Percentiles rank a stretch among this genome's conserved stretches.
Conservation (phyloP, 2,888 invertebrate genomes). For the Synergus japonicus region DNA sequence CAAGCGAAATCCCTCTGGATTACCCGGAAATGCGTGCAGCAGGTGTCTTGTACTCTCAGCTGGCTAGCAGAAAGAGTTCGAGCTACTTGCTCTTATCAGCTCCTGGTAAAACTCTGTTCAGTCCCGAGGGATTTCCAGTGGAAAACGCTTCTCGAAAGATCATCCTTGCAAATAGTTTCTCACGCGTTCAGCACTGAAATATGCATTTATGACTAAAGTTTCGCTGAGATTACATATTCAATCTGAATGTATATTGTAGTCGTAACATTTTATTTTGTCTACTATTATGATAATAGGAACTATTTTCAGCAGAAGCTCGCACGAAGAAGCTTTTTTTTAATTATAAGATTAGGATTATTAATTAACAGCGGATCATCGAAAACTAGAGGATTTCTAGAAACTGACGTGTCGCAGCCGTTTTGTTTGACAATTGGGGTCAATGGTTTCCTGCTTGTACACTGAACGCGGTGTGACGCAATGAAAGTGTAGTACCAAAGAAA, state of each 20-base stretch:
- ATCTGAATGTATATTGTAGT: too few relatives aligned
- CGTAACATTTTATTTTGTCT: too few relatives aligned
- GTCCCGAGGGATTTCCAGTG: constrained; percentile 45
- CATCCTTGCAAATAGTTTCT: constrained; percentile 4
- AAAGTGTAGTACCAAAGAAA: constrained; percentile 37
- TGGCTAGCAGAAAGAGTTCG: constrained; percentile 25
- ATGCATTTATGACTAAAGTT: background rate
- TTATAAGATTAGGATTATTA: background rate
- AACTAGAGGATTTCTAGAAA: constrained; percentile 27
- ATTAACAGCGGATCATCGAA: background rate
- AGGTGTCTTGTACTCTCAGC: constrained; percentile 53
- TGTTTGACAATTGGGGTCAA: constrained; percentile 40
- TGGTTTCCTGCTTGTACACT: constrained; percentile 21
- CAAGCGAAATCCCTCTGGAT: constrained; percentile 55
- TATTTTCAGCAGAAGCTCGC: too few relatives aligned
- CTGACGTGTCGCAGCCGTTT: constrained; percentile 14
- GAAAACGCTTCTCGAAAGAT: constrained; percentile 31
- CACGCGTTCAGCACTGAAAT: background rate
- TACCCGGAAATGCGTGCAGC: constrained; percentile 57
- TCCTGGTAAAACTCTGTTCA: constrained; percentile 46
- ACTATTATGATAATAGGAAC: too few relatives aligned
- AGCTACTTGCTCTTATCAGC: constrained; percentile 48
- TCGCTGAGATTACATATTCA: background rate
- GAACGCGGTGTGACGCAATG: constrained; percentile 22
- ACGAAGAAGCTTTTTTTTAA: too few relatives aligned